Evolutionary conservation across 2,797 vertebrate species (phyloP).

Genomic region (Myripristis jacobus): DNA sequence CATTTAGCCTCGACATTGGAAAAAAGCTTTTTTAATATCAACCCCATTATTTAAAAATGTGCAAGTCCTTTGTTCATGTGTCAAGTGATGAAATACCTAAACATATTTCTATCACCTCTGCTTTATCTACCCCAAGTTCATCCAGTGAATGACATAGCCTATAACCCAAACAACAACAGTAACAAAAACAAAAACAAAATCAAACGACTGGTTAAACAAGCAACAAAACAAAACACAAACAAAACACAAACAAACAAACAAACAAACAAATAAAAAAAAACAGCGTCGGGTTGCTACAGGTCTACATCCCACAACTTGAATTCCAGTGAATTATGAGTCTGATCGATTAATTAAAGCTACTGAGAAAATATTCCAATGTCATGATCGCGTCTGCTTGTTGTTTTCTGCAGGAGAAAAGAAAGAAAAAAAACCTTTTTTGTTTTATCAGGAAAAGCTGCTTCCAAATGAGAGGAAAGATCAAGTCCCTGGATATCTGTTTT

Average conservation of each 20-base stretch:
- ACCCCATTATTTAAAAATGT: constrained; percentile 96
- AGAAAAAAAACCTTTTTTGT: not conserved
- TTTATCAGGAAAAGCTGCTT: constrained; percentile 83
- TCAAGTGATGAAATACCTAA: constrained; percentile 92
- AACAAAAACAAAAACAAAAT: constrained; percentile 4
- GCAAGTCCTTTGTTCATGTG: constrained; percentile 94
- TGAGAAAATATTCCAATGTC: constrained; percentile 86
- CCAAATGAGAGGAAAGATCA: constrained; percentile 84
- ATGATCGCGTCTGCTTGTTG: constrained; percentile 74
- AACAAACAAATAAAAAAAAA: constrained; percentile 65
- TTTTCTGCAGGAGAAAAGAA: constrained; percentile 84
- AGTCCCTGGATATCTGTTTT: constrained; percentile 89
- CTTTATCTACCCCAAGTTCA: constrained; percentile 95
- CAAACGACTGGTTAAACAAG: constrained; percentile 41
- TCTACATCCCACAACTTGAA: constrained; percentile 92
- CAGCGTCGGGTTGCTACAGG: constrained; percentile 76
- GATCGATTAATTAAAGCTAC: constrained; percentile 94
- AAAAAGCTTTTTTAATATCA: constrained; percentile 86
- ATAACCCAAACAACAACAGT: constrained; percentile 27
- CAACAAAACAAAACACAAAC: constrained; percentile 74
- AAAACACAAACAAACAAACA: constrained; percentile 50
- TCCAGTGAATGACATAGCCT: constrained; percentile 86
- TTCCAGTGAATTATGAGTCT: constrained; percentile 89
- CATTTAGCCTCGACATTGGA: constrained; percentile 77
- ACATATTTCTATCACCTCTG: constrained; percentile 93